phyloP scores from a whole-genome alignment of 2,888 invertebrate species.

The Sicus ferrugineus region DNA sequence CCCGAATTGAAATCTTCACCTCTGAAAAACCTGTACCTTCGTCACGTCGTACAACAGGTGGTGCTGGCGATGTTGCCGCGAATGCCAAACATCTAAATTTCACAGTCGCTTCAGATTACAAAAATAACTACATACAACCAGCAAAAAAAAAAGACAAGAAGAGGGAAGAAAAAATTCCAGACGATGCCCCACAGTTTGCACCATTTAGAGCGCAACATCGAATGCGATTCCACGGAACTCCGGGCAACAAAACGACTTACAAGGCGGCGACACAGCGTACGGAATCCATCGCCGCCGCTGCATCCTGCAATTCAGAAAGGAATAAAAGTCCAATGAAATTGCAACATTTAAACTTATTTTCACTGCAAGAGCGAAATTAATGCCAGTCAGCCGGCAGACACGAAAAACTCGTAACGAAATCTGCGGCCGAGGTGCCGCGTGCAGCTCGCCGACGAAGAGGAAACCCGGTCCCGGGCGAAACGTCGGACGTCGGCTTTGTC shows the following conservation, averaged over 20 bases:
- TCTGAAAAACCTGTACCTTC: background rate
- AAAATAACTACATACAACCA: slow-evolving; percentile 5
- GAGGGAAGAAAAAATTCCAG: slow-evolving; percentile 11
- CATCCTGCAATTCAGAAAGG: background rate
- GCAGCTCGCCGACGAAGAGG: background rate
- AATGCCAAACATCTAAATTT: slow-evolving; percentile 18
- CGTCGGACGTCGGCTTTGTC: background rate
- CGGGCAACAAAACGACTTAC: background rate
- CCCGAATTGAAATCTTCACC: background rate
- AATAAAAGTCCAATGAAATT: slow-evolving; percentile 12
- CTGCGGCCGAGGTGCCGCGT: background rate
- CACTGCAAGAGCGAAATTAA: background rate
- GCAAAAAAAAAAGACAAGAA: too few species aligned
- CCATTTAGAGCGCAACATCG: background rate
- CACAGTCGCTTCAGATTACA: slow-evolving; percentile 12
- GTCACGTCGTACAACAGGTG: background rate
- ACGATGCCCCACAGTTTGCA: background rate
- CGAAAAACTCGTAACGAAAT: background rate
- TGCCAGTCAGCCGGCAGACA: slow-evolving; percentile 11
- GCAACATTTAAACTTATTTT: slow-evolving; percentile 19
- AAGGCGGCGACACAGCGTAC: background rate
- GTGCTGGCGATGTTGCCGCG: background rate
- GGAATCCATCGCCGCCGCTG: background rate
- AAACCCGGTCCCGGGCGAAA: background rate
- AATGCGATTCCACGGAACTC: background rate